These are phyloP conservation scores for Grapholita molesta DNA, from an alignment of 1,140 invertebrate genomes.

Conservation along the genomic window DNA sequence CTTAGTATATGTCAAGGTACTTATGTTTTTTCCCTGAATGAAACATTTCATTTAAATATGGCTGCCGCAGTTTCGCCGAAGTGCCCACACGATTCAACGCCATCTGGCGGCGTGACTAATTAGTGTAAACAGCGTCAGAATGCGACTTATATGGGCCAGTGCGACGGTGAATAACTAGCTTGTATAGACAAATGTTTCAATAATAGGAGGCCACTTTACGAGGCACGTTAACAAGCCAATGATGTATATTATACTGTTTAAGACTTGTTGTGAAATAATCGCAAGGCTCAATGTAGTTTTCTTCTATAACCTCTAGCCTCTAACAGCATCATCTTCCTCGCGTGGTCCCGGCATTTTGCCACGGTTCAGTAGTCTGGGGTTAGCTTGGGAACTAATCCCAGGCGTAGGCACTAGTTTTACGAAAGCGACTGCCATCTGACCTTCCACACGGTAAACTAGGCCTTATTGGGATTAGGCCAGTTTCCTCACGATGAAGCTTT, in stretches of 20 bases:
- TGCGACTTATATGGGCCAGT: neutral
- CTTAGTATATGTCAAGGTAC: neutral
- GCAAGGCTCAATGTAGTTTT: too few relatives aligned
- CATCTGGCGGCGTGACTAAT: conserved; percentile 6
- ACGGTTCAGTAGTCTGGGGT: too few relatives aligned
- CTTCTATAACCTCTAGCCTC: too few relatives aligned
- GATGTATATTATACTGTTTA: neutral
- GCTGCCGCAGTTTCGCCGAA: neutral
- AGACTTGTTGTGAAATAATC: too few relatives aligned
- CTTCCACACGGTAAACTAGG: too few relatives aligned
- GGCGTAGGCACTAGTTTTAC: too few relatives aligned
- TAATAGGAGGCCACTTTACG: neutral
- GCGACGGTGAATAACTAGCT: neutral
- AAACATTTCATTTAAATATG: neutral
- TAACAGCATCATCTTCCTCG: too few relatives aligned
- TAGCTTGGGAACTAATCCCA: too few relatives aligned
- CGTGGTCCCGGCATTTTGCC: too few relatives aligned
- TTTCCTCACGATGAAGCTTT: too few relatives aligned
- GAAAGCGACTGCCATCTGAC: too few relatives aligned
- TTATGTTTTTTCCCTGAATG: neutral
- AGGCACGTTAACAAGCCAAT: neutral
- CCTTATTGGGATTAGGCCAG: too few relatives aligned
- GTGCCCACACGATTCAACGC: neutral
- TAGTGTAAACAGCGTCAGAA: neutral
- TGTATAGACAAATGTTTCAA: neutral